Base-by-base conservation (phyloP, 2,888 invertebrate genomes). In the Aethes cnicana region DNA sequence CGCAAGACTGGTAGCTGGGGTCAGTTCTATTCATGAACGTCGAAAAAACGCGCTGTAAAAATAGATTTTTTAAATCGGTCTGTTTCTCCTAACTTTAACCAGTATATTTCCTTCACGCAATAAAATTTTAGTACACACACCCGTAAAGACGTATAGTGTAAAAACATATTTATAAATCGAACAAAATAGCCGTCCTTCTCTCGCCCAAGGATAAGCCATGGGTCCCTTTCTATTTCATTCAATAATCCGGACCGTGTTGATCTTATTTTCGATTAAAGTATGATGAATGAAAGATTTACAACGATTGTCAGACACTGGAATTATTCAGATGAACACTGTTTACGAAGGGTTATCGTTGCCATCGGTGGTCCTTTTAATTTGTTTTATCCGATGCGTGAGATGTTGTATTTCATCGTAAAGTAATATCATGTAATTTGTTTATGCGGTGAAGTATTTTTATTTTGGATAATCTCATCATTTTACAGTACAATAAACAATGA, bases 271-370 rank as follows among this genome's bases (percentile, higher is more conserved):
- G 75, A 80, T 81, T 77, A 76, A 66, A 72, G 68, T 77, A 78
- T 80, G 78, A 79, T 80, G 78, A 82, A 81, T 81, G 81, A 73
- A 72, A 69, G 68, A 68, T 69, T 69, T 71, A 77, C 76, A 71
- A 72, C 69, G 61, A 60, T 60, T 61, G 72, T 72, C 65, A 64
- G 62, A 67, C 70, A 62, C 67, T 53, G 58, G 57, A 66, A 72
- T 77, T 67, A 69, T 69, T 70, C 62, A 57, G 66, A 68, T 64
- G 62, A 62, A 61, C 68, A 65, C 69, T 66, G 60, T 64, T 68
- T 55, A 49, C 63, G 58, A 39, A 44, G 55, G 43, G 59, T 57
- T 58, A 55, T 56, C 54, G 47, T 50, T 12, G n/a, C 23, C 12
- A 30, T 39, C 47, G 33, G 39, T 56, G 44, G 52, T 46, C 9